These are phyloP conservation scores for Drosophila infuscata DNA, from an alignment of 2,888 invertebrate genomes.

Conservation along the genomic window DNA sequence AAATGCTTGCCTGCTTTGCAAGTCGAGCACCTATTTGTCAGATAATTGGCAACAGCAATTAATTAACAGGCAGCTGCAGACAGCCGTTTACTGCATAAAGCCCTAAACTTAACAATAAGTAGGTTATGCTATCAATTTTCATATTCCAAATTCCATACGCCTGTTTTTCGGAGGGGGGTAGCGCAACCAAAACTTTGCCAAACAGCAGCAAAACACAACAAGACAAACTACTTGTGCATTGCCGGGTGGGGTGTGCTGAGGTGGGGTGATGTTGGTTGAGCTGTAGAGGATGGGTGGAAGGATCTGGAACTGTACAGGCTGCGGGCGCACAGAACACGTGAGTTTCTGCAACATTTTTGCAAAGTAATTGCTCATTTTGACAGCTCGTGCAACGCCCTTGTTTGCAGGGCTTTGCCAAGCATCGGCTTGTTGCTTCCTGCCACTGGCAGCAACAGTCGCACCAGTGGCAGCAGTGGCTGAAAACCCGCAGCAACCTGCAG, in stretches of 20 bases:
- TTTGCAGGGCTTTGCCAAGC: constrained; percentile 59
- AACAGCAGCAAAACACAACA: constrained; percentile 38
- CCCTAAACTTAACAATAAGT: constrained; percentile 43
- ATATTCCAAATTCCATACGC: constrained; percentile 54
- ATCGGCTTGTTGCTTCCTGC: constrained; percentile 76
- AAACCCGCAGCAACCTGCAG: constrained; percentile 62
- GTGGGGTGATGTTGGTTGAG: no score
- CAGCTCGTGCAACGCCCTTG: constrained; percentile 80
- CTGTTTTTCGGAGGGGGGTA: constrained; percentile 34
- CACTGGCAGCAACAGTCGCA: constrained; percentile 34
- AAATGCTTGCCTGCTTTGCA: not conserved
- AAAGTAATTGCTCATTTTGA: constrained; percentile 81
- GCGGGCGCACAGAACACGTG: constrained; percentile 62
- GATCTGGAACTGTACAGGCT: constrained; percentile 18
- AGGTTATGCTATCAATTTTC: constrained; percentile 67
- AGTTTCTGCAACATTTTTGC: constrained; percentile 79
- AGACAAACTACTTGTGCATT: constrained; percentile 71
- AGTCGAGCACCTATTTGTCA: constrained; percentile 36
- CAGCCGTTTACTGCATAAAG: constrained; percentile 34
- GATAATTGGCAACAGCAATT: constrained; percentile 52
- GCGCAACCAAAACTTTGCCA: constrained; percentile 52
- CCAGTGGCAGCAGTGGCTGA: constrained; percentile 15
- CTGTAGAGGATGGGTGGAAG: not conserved
- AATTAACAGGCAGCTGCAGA: constrained; percentile 44
- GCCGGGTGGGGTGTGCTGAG: not conserved